Evolutionary conservation across 2,797 vertebrate genomes (phyloP).

Genomic region (Mormyrus hasselquistii): DNA sequence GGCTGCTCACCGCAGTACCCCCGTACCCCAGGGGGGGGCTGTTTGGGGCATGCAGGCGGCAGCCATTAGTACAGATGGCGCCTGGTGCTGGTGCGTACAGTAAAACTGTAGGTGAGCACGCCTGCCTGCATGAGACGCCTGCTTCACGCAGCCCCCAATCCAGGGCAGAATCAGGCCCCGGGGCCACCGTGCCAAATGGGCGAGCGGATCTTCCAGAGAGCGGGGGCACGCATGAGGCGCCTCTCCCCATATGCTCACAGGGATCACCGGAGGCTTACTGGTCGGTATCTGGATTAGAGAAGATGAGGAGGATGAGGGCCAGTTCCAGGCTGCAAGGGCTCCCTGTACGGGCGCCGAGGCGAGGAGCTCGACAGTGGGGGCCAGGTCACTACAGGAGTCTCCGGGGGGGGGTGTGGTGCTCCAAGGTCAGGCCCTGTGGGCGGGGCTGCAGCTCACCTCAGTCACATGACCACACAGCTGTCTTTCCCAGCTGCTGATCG

Average conservation of each 20-base stretch:
- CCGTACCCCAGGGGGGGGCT: not conserved
- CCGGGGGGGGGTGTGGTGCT: not conserved
- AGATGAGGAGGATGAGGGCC: not conserved
- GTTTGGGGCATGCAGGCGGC: not conserved
- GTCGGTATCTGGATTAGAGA: not conserved
- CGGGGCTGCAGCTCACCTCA: not conserved
- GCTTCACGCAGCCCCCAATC: constrained; percentile 46
- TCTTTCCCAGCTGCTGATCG: not conserved
- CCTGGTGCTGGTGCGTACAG: not conserved
- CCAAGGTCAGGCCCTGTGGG: not conserved
- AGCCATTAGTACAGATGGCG: not conserved
- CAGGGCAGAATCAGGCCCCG: constrained; percentile 40
- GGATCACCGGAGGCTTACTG: not conserved
- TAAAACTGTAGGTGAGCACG: constrained; percentile 20
- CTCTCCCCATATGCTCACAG: not conserved
- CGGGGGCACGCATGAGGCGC: constrained; percentile 7
- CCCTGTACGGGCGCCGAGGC: not conserved
- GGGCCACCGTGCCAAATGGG: constrained; percentile 60
- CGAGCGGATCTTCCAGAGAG: constrained; percentile 43
- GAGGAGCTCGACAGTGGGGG: not conserved
- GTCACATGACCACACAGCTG: constrained; percentile 5
- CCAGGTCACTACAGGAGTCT: not conserved
- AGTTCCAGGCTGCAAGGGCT: not conserved
- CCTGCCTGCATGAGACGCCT: constrained; percentile 31
- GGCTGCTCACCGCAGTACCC: not conserved